These are phyloP conservation scores for Carlito syrichta DNA, from an alignment of 2,113 vertebrate species.

Conservation along the genomic window DNA sequence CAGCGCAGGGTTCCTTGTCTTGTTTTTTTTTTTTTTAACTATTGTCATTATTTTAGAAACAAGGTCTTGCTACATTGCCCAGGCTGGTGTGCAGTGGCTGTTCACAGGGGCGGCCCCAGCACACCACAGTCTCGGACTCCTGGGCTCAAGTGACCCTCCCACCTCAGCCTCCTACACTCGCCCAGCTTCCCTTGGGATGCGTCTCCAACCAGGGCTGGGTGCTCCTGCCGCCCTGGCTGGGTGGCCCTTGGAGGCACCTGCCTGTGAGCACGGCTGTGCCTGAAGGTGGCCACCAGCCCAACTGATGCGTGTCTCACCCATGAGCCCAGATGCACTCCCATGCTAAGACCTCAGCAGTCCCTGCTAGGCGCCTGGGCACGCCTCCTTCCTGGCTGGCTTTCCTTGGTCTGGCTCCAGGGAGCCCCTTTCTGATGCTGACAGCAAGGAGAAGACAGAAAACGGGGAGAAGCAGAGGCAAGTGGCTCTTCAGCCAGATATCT, in stretches of 20 bases:
- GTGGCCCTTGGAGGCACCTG: neutral
- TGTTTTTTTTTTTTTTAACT: neutral
- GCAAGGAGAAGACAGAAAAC: neutral
- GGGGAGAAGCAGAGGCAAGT: neutral
- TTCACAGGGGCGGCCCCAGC: neutral
- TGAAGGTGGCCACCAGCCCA: neutral
- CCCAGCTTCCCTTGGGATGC: neutral
- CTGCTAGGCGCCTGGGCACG: neutral
- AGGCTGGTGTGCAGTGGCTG: neutral
- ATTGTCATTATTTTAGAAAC: neutral
- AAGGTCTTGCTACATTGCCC: neutral
- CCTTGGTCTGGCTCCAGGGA: neutral
- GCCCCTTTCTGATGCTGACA: neutral
- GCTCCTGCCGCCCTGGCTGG: neutral
- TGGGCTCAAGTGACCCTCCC: neutral
- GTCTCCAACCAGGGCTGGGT: neutral
- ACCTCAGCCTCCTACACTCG: neutral
- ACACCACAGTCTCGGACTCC: neutral
- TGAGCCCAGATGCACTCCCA: neutral
- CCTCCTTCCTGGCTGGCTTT: neutral
- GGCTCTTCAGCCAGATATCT: neutral
- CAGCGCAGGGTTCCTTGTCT: neutral
- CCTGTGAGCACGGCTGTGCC: neutral
- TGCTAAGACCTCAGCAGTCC: neutral
- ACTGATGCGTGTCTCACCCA: too few relatives aligned